These are phyloP conservation scores for Lepilemur septentrionalis DNA, from an alignment of 2,797 vertebrate genomes.

Conservation along the genomic window DNA sequence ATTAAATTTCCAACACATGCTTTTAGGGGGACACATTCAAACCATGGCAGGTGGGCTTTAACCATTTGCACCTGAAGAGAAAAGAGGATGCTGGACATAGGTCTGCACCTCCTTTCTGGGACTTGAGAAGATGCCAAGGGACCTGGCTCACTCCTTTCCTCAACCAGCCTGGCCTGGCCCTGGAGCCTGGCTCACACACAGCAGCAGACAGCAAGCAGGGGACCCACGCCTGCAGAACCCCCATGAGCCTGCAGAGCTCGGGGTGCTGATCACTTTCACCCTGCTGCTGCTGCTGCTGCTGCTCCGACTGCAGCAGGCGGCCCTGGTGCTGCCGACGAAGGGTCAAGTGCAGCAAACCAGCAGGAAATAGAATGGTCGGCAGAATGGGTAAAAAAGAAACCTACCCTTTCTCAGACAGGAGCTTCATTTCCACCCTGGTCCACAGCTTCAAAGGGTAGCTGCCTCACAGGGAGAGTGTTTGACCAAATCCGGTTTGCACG, in stretches of 20 bases:
- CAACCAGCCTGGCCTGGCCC: background rate
- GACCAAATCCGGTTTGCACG: background rate
- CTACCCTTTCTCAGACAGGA: background rate
- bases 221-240: background rate
- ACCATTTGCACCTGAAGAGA: background rate
- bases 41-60: background rate
- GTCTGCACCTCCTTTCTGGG: background rate
- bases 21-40: background rate
- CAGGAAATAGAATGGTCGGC: slow-evolving; percentile 13
- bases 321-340: background rate
- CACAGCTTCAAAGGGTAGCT: slow-evolving; percentile 33
- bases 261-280: slow-evolving; percentile 6
- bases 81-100: background rate
- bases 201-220: background rate
- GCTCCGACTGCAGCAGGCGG: background rate
- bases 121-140: background rate
- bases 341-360: background rate
- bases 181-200: background rate
- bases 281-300: background rate
- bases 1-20: background rate
- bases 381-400: slow-evolving; percentile 28
- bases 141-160: background rate
- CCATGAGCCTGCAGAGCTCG: background rate
- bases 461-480: slow-evolving; percentile 2
- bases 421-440: slow-evolving; percentile 32